These are phyloP conservation scores for Hirundichthys speculiger DNA, from an alignment of 2,113 vertebrate species.

Conservation along the genomic window DNA sequence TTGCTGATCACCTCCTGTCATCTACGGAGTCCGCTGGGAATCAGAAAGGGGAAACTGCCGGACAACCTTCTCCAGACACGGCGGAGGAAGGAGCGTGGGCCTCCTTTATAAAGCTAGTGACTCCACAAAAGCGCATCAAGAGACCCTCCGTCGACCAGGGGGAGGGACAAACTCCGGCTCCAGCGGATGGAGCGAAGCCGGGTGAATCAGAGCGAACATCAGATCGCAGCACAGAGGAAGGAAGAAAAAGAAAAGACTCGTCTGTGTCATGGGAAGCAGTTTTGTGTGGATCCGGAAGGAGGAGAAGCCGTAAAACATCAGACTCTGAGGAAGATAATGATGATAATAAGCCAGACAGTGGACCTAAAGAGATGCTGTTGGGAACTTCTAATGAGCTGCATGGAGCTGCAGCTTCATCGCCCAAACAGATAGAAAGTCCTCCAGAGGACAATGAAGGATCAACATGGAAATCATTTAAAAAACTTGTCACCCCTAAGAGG, in stretches of 20 bases:
- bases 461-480: conserved; percentile 93
- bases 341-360: conserved; percentile 61
- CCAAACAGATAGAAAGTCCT: too few species aligned
- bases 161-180: conserved; percentile 66
- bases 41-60: conserved; percentile 82
- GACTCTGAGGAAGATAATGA: conserved; percentile 86
- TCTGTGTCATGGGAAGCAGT: conserved; percentile 93
- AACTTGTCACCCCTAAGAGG: conserved; percentile 89
- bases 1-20: conserved; percentile 72
- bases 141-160: conserved; percentile 76
- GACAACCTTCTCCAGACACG: conserved; percentile 79
- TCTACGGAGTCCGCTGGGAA: conserved; percentile 82
- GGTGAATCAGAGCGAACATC: conserved; percentile 77
- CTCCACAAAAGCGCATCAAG: conserved; percentile 86
- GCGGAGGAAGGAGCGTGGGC: conserved; percentile 86
- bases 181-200: conserved; percentile 79
- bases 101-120: conserved; percentile 92
- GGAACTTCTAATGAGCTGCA: conserved; percentile 80
- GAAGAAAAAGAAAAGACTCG: conserved; percentile 87
- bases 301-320: conserved; percentile 85
- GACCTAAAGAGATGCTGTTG: conserved; percentile 63
- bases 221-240: conserved; percentile 83
- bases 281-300: conserved; percentile 91
- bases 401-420: conserved; percentile 80
- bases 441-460: conserved; percentile 87